A percentile compares a stretch with the other conserved stretches of the same genome.
Evolutionary conservation across 2,113 vertebrate species (phyloP).

Genomic region (Sebastes fasciatus): DNA sequence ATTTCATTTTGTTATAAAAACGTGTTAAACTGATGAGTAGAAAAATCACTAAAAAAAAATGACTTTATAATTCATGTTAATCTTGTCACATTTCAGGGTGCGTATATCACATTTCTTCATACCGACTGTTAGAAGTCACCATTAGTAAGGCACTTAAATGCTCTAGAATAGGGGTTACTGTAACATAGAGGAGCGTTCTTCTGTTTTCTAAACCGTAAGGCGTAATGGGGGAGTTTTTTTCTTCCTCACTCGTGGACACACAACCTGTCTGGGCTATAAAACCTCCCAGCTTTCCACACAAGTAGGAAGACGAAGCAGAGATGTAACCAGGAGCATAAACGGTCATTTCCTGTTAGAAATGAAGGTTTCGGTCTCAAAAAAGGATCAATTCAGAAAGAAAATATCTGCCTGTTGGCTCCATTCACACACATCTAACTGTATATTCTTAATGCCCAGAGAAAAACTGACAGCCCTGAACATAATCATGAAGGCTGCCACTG

Average conservation of each 20-base stretch:
- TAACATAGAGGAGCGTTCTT: constrained; percentile 58
- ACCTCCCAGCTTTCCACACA: constrained; percentile 25
- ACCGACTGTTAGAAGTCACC: constrained; percentile 35
- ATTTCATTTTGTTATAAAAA: constrained; percentile 58
- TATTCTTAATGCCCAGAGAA: constrained; percentile 31
- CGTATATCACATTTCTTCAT: constrained; percentile 50
- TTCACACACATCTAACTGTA: constrained; percentile 1
- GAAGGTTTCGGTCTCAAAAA: constrained; percentile 4
- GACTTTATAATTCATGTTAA: constrained; percentile 44
- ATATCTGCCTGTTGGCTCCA: background rate
- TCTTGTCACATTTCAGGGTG: constrained; percentile 72
- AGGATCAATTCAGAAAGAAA: background rate
- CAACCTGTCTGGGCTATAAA: background rate
- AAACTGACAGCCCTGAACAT: constrained; percentile 32
- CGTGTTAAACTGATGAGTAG: constrained; percentile 40
- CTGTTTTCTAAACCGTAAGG: constrained; percentile 47
- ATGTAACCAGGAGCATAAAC: constrained; percentile 34
- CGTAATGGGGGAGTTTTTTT: background rate
- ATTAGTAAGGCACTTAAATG: constrained; percentile 66
- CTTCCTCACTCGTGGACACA: constrained; percentile 25
- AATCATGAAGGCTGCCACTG: constrained; percentile 45
- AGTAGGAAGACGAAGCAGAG: constrained; percentile 19
- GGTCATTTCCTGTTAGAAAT: background rate
- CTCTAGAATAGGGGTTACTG: constrained; percentile 51
- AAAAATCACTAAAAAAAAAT: constrained; percentile 38